Percentiles rank a stretch among this genome's conserved stretches.
Evolutionary conservation across 2,113 vertebrate species (phyloP).

Genomic region (Toxotes jaculatrix): DNA sequence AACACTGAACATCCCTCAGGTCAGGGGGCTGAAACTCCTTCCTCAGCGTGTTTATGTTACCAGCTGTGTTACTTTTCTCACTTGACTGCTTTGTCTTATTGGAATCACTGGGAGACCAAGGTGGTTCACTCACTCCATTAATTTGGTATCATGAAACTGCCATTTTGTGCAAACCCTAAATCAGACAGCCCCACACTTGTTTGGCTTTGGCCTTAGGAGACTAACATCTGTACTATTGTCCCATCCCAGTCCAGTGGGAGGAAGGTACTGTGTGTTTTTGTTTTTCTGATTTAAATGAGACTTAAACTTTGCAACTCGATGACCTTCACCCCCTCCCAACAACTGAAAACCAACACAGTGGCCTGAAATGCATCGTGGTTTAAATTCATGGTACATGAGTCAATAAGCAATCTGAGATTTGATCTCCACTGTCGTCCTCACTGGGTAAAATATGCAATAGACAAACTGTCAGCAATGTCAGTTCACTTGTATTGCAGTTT

Average conservation of each 20-base stretch:
- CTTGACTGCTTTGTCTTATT: slow-evolving; percentile 80
- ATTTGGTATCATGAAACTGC: slow-evolving; percentile 75
- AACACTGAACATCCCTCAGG: slow-evolving; percentile 48
- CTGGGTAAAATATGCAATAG: slow-evolving; percentile 1
- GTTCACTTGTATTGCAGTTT: slow-evolving; percentile 16
- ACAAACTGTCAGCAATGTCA: slow-evolving; percentile 6
- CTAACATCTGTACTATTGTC: slow-evolving; percentile 37
- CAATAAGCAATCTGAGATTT: slow-evolving; percentile 78
- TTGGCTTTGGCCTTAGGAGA: slow-evolving; percentile 45
- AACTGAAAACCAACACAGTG: slow-evolving; percentile 32
- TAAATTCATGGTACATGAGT: slow-evolving; percentile 61
- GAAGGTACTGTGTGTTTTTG: slow-evolving; percentile 18
- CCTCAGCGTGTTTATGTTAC: slow-evolving; percentile 67
- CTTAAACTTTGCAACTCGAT: slow-evolving; percentile 63
- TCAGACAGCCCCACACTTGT: slow-evolving; percentile 45
- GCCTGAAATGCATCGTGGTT: slow-evolving; percentile 52
- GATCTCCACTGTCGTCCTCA: slow-evolving; percentile 40
- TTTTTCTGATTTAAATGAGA: slow-evolving; percentile 51
- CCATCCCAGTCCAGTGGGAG: slow-evolving; percentile 13
- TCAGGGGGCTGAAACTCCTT: slow-evolving; percentile 61
- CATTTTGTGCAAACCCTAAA: slow-evolving; percentile 59
- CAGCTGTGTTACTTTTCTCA: slow-evolving; percentile 74
- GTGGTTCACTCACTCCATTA: slow-evolving; percentile 80
- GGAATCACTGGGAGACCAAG: slow-evolving; percentile 80
- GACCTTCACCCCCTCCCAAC: slow-evolving; percentile 5